Base-by-base conservation (phyloP, 2,888 invertebrate genomes). In the Geophilus truncorum region DNA sequence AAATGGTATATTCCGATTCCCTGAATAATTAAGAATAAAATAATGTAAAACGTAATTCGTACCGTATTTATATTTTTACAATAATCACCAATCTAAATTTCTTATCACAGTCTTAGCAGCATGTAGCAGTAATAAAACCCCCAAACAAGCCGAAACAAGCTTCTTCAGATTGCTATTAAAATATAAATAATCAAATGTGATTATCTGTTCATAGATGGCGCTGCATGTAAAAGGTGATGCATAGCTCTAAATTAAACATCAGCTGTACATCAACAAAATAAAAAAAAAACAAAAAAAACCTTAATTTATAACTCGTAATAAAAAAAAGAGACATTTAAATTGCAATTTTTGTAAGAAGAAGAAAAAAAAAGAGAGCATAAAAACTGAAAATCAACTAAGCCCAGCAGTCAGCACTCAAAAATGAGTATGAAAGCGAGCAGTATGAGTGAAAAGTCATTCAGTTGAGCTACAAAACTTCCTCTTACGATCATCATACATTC, bases 1-100 rank as follows among this genome's bases (percentile, higher is more conserved):
- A 98, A 85, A 98, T 92, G 25, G 94, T 92, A 87, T 97, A 96
- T 88, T 98, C 97, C 84, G 93, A 93, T 87, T 93, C 91, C 82
- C 82, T 82, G 51, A 76, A 9, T 51, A 21, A 28, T 57, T 9
- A 57, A 62, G 62, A 51, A 79, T 76, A 18, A 34, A 7, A n/a
- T 21, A 34, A 77, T 10, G 5, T 45, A n/a, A n/a, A 1, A 15
- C 12, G 5, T 15, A 45, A 5, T 45, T n/a, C 2, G 15, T 18
- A 25, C 9, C 1, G 12, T 9, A 51, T 51, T 1, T n/a, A 9
- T 40, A 77, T 15, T 28, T 77, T 5, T 18, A 12, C 12, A 78
- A 57, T 57, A 75, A 62, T 82, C 77, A 82, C 96, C 96, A 97
- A 88, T 97, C 97, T 89, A 92, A 92, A 88, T 97, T 97, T 83